phyloP scores from a whole-genome alignment of 1,140 invertebrate species.

The Ips typographus region DNA sequence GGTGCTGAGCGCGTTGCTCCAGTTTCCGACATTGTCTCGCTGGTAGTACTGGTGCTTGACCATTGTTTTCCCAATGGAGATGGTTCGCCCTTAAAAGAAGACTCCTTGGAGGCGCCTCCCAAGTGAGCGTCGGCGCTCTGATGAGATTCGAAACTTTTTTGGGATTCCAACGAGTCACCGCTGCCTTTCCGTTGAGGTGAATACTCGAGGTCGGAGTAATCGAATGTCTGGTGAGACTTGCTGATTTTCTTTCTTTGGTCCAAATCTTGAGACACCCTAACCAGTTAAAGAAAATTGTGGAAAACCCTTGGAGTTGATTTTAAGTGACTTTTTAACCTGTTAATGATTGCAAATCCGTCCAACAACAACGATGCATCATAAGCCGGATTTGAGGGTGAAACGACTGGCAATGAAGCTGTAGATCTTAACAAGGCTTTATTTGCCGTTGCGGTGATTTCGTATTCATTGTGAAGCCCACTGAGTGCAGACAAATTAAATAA shows the following conservation, averaged over 20 bases:
- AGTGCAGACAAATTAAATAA: no score
- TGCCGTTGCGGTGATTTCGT: slow-evolving; percentile 4
- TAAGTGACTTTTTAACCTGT: not conserved
- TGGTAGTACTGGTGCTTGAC: slow-evolving; percentile 46
- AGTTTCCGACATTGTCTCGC: slow-evolving; percentile 48
- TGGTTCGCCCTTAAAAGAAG: slow-evolving; percentile 34
- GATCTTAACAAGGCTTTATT: slow-evolving; percentile 39
- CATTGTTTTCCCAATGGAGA: slow-evolving; percentile 38
- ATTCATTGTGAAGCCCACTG: no score
- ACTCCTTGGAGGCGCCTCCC: slow-evolving; percentile 31
- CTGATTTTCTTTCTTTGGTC: slow-evolving; percentile 60
- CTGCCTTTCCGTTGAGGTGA: slow-evolving; percentile 55
- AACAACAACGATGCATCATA: slow-evolving; percentile 27
- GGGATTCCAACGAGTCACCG: slow-evolving; percentile 58
- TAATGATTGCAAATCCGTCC: slow-evolving; percentile 12
- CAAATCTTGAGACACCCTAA: slow-evolving; percentile 48
- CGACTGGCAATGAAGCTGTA: slow-evolving; percentile 45
- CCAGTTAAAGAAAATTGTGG: no score
- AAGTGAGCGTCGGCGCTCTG: slow-evolving; percentile 44
- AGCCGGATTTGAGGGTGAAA: slow-evolving; percentile 32
- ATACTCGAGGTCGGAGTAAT: slow-evolving; percentile 50
- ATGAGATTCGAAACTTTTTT: slow-evolving; percentile 47
- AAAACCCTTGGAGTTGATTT: not conserved
- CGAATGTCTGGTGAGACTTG: slow-evolving; percentile 56
- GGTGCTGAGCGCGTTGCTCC: slow-evolving; percentile 43